Conservation (phyloP, 2,888 invertebrate genomes). For the Subacronicta megacephala region DNA sequence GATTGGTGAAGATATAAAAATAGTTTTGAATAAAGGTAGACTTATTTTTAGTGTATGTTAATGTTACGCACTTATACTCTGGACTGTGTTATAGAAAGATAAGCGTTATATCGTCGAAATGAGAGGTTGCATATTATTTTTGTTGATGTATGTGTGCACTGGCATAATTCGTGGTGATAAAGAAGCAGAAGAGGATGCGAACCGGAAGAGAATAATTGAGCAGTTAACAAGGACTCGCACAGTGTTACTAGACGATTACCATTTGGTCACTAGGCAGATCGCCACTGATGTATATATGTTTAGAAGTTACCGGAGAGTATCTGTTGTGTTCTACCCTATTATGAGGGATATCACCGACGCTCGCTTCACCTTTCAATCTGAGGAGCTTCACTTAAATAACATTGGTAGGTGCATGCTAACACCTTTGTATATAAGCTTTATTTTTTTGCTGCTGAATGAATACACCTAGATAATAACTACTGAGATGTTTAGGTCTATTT, state of each 20-base stretch:
- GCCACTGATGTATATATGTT: constrained; percentile 85
- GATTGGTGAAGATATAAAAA: constrained; percentile 20
- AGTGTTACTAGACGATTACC: constrained; percentile 79
- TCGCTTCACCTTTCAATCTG: constrained; percentile 84
- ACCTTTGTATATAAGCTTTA: constrained; percentile 20
- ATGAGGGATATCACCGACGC: constrained; percentile 81
- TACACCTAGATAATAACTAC: too few relatives aligned
- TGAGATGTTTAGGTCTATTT: too few relatives aligned
- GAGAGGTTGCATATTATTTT: constrained; percentile 73
- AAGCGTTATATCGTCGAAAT: constrained; percentile 70
- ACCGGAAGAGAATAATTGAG: constrained; percentile 79
- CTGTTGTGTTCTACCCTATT: constrained; percentile 82
- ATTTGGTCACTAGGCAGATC: constrained; percentile 82
- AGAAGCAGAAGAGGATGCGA: constrained; percentile 75
- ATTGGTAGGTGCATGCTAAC: constrained; percentile 78
- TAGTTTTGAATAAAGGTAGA: constrained; percentile 29
- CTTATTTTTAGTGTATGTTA: constrained; percentile 21
- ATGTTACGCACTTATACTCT: constrained; percentile 36
- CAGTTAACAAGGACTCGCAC: constrained; percentile 81
- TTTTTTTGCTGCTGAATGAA: background rate
- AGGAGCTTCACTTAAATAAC: constrained; percentile 85
- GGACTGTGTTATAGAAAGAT: constrained; percentile 63
- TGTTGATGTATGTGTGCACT: constrained; percentile 76
- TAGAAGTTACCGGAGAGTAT: constrained; percentile 84
- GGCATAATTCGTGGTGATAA: constrained; percentile 74